phyloP scores from a whole-genome alignment of 2,113 vertebrate genomes.

The Microcebus murinus region DNA sequence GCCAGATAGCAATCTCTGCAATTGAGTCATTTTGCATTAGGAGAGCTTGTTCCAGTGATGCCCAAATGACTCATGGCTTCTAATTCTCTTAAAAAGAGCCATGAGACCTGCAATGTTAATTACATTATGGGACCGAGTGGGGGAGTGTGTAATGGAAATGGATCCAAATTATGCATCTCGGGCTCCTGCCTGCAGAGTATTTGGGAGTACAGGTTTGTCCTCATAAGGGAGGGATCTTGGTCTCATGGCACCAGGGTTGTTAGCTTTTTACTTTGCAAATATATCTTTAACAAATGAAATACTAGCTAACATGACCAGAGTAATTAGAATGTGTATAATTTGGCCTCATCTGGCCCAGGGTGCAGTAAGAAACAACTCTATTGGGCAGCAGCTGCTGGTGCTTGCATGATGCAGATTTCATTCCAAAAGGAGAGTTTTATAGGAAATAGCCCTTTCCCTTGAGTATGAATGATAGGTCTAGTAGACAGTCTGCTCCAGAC shows the following conservation, averaged over 20 bases:
- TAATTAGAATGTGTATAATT: not conserved
- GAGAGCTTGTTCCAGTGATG: constrained; percentile 85
- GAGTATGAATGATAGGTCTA: constrained; percentile 49
- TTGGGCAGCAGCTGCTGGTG: not conserved
- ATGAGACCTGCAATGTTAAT: constrained; percentile 86
- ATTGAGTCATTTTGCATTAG: constrained; percentile 88
- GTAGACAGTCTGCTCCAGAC: constrained; percentile 37
- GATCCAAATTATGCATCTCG: constrained; percentile 77
- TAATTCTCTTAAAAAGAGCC: constrained; percentile 89
- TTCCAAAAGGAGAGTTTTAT: not conserved
- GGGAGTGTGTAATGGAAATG: constrained; percentile 83
- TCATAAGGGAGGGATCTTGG: not conserved
- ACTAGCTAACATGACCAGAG: not conserved
- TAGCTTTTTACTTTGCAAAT: constrained; percentile 15
- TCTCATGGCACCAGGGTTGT: not conserved
- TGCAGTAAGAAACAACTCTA: not conserved
- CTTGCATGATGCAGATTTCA: constrained; percentile 41
- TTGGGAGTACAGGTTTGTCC: constrained; percentile 60
- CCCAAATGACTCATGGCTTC: constrained; percentile 87
- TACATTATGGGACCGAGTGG: constrained; percentile 84
- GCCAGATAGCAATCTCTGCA: constrained; percentile 88
- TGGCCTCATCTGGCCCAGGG: not conserved
- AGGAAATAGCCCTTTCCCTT: constrained; percentile 53
- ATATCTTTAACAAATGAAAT: constrained; percentile 53
- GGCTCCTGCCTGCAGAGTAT: constrained; percentile 58